Percentiles rank a stretch among this genome's conserved stretches.
Conservation (phyloP, 2,888 invertebrate species). For the Gymnocheta viridis region DNA sequence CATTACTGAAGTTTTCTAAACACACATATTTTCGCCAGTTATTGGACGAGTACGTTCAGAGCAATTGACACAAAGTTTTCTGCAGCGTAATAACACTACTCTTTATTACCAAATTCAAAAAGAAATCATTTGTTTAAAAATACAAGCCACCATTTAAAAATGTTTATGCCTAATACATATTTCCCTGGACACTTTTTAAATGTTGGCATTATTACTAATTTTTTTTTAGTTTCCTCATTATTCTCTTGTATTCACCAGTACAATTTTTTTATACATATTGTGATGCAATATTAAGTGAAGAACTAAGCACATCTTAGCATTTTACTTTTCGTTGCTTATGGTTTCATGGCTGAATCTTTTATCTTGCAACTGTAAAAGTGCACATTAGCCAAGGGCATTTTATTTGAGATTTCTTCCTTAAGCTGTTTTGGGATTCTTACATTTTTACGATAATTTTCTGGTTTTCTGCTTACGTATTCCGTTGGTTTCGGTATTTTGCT, state of each 20-base stretch:
- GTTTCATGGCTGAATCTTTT: conserved; percentile 57
- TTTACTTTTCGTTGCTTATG: conserved; percentile 63
- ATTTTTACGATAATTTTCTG: conserved; percentile 47
- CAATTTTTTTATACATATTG: conserved; percentile 12
- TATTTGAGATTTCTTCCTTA: conserved; percentile 25
- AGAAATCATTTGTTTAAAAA: too few relatives aligned
- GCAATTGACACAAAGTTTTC: too few relatives aligned
- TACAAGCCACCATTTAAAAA: background rate
- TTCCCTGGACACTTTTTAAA: conserved; percentile 58
- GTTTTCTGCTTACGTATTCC: conserved; percentile 42
- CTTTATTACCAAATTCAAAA: too few relatives aligned
- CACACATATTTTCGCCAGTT: too few relatives aligned
- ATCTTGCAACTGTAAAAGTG: conserved; percentile 53
- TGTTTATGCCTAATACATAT: conserved; percentile 30
- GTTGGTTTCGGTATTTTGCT: conserved; percentile 58
- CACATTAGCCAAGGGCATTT: conserved; percentile 69
- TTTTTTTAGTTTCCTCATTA: conserved; percentile 20
- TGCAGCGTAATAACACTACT: too few relatives aligned
- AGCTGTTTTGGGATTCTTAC: conserved; percentile 48
- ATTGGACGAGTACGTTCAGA: too few relatives aligned
- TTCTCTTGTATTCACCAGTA: conserved; percentile 8
- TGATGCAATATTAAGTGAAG: conserved; percentile 48
- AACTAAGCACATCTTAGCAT: conserved; percentile 58
- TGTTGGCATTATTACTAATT: conserved; percentile 54
- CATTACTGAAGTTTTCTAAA: too few relatives aligned